Base-by-base conservation (phyloP, 2,888 invertebrate species). In the Stegana nigrithorax region DNA sequence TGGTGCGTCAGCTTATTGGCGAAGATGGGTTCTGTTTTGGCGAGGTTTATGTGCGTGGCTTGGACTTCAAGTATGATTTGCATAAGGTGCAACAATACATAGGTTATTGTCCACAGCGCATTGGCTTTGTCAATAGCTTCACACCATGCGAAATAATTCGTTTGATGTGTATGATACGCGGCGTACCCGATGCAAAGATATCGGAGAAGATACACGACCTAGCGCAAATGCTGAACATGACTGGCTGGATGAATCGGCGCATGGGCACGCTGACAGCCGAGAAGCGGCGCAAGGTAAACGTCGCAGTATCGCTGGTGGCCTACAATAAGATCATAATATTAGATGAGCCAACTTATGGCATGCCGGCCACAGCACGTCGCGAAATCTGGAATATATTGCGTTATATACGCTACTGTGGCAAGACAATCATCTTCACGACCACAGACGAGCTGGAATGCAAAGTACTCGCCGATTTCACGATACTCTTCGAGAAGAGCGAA, bases 1-100 rank as follows among this genome's bases (percentile, higher is more conserved):
- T 95, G 0, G 94, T 96, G 80, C 91, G 92, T 81, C 93, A 94
- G 90, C 85, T 95, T 69, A 93, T 94, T 65, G 95, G 95, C 0
- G 92, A 93, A 76, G 90, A 91, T 72, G 84, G 86, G 2, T 88
- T 92, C 27, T 89, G 91, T 0, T 88, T 88, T 64, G 94, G 94
- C 0, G 90, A 91, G 67, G 91, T 91, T 2, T 91, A 87, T 83
- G 88, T 94, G 29, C 85, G 88, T 56, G 89, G 89, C 4, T 70
- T 86, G 66, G 88, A 88, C 2, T 86, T 88, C 12, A 86, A 88
- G 73, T 87, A 76, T 6, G 81, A 89, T 39, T 85, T 89, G 67
- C 87, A 88, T 32, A 81, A 85, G 64, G 89, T 90, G 5, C 87
- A 90, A 66, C 84, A 88, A 68, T 86, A 87, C 67, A 88, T 90